These are phyloP conservation scores for Oreohelix idahoensis DNA, from an alignment of 1,140 invertebrate species.

Conservation along the genomic window DNA sequence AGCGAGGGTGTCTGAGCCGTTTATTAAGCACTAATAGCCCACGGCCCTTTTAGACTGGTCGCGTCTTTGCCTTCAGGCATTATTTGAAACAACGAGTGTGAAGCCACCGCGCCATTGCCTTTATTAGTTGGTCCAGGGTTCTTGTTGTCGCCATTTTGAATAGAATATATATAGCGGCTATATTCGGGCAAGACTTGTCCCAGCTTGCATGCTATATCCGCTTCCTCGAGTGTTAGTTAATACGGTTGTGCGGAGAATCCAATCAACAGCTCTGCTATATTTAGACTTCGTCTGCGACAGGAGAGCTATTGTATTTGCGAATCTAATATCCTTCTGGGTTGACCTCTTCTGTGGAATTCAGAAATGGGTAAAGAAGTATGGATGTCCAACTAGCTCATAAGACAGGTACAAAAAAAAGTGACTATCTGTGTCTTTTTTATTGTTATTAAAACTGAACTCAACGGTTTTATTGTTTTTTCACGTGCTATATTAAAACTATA, in stretches of 20 bases:
- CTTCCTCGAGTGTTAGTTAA: not conserved
- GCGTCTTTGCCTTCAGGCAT: not conserved
- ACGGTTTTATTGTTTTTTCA: too few relatives aligned
- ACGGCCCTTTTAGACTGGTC: not conserved
- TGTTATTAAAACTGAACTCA: too few relatives aligned
- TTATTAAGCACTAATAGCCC: not conserved
- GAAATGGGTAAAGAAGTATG: not conserved
- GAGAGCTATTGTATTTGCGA: constrained; percentile 2
- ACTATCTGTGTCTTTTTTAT: too few relatives aligned
- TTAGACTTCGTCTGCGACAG: not conserved
- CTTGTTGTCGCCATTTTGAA: not conserved
- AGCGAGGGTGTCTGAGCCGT: too few relatives aligned
- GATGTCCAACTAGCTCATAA: too few relatives aligned
- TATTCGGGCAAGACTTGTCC: not conserved
- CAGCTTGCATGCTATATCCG: not conserved
- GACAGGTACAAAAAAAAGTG: too few relatives aligned
- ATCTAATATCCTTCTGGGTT: not conserved
- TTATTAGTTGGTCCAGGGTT: not conserved
- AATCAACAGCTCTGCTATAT: not conserved
- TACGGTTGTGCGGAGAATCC: not conserved
- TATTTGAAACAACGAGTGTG: not conserved
- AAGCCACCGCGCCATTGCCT: not conserved
- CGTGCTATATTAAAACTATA: too few relatives aligned
- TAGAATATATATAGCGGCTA: not conserved
- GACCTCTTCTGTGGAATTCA: not conserved